A percentile compares a stretch with the other conserved stretches of the same genome.
Conservation (phyloP, 2,888 invertebrate species). For the Papilio demoleus region DNA sequence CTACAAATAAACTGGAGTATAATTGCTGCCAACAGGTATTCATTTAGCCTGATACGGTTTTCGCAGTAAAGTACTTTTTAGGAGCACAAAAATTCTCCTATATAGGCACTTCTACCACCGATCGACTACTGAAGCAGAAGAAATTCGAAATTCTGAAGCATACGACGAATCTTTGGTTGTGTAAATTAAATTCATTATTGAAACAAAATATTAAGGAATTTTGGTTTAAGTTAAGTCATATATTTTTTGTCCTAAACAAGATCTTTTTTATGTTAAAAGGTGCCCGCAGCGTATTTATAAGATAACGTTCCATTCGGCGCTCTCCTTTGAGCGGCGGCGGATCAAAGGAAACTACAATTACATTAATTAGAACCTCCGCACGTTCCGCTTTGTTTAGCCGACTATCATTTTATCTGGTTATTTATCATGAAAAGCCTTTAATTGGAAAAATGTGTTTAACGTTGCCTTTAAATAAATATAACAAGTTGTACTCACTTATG, state of each 20-base stretch:
- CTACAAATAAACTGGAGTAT: no score
- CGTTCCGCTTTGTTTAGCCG: slow-evolving; percentile 16
- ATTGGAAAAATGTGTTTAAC: background rate
- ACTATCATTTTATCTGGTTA: background rate
- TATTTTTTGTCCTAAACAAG: background rate
- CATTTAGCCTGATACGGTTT: no score
- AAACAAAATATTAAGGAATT: no score
- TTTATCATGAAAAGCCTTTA: background rate
- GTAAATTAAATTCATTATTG: no score
- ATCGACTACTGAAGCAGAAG: no score
- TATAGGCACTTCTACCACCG: no score
- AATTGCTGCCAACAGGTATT: no score
- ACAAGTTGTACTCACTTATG: background rate
- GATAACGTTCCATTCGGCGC: slow-evolving; percentile 7
- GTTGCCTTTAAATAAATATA: background rate
- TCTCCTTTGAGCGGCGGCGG: slow-evolving; percentile 5
- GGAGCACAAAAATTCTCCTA: no score
- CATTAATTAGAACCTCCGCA: slow-evolving; percentile 11
- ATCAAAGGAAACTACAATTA: slow-evolving; percentile 17
- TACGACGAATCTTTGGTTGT: no score
- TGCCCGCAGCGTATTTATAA: background rate
- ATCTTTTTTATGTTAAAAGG: background rate
- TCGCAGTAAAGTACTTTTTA: no score
- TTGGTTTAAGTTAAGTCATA: background rate
- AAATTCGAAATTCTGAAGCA: no score